These are phyloP conservation scores for Coremacera marginata DNA, from an alignment of 2,888 invertebrate genomes.

Conservation along the genomic window DNA sequence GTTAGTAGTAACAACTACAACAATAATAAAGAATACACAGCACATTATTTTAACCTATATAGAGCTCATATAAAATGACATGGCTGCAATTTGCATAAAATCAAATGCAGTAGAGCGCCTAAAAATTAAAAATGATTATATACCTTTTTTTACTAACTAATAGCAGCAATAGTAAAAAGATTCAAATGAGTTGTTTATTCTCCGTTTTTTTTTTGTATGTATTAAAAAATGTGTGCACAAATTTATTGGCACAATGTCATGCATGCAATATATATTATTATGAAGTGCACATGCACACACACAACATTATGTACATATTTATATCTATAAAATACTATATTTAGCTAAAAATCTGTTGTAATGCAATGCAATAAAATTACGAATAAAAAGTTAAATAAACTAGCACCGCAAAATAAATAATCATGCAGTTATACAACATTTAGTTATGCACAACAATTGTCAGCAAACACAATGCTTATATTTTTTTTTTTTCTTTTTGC, in stretches of 20 bases:
- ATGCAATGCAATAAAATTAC: background rate
- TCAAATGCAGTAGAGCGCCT: background rate
- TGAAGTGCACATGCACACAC: constrained; percentile 6
- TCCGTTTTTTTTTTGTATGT: background rate
- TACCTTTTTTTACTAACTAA: constrained; percentile 23
- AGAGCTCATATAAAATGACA: constrained; percentile 6
- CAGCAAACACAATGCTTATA: constrained; percentile 1
- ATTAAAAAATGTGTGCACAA: background rate
- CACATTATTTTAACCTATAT: background rate
- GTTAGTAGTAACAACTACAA: background rate
- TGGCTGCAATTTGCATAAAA: constrained; percentile 21
- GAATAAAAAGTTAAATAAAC: constrained; percentile 18
- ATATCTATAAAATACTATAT: too few relatives aligned
- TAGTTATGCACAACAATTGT: background rate
- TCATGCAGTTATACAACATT: constrained; percentile 3
- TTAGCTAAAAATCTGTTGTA: background rate
- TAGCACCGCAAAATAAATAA: background rate
- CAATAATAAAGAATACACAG: background rate
- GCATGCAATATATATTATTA: constrained; percentile 13
- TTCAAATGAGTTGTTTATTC: background rate
- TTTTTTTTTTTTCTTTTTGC: constrained; percentile 19
- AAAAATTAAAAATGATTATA: constrained; percentile 31
- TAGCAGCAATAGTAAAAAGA: background rate
- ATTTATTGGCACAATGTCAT: constrained; percentile 39
- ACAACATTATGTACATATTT: background rate